Evolutionary conservation across 2,888 invertebrate species (phyloP).

Genomic region (Congeria kusceri): DNA sequence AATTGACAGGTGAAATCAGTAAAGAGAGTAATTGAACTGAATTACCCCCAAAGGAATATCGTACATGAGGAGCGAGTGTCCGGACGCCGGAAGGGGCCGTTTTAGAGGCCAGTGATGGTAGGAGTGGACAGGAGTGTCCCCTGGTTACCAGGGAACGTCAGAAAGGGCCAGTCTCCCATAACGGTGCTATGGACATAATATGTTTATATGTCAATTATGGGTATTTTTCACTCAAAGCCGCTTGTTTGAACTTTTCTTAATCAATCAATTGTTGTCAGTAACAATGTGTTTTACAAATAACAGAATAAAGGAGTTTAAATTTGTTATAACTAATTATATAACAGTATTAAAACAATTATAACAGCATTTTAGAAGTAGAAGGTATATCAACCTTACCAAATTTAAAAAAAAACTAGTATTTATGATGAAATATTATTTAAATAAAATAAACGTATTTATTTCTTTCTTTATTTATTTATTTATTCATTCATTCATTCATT

Average conservation of each 20-base stretch:
- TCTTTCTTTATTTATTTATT: too few relatives aligned
- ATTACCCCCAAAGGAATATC: slow-evolving; percentile 23
- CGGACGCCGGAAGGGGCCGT: neutral
- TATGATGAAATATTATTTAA: neutral
- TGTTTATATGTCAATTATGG: slow-evolving; percentile 28
- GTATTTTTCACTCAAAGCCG: slow-evolving; percentile 15
- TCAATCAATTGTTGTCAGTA: neutral
- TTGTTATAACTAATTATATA: too few relatives aligned
- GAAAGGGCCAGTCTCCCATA: slow-evolving; percentile 5
- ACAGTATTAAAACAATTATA: too few relatives aligned
- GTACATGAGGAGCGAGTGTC: slow-evolving; percentile 1
- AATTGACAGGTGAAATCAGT: slow-evolving; percentile 54
- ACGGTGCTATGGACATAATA: slow-evolving; percentile 16
- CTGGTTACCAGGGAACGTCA: neutral
- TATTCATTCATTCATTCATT: too few relatives aligned
- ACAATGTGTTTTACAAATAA: neutral
- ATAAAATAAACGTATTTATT: too few relatives aligned
- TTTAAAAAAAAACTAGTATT: too few relatives aligned
- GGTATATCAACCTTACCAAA: too few relatives aligned
- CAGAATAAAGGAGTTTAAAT: too few relatives aligned
- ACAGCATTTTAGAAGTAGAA: too few relatives aligned
- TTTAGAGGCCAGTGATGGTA: neutral
- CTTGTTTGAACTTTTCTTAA: slow-evolving; percentile 13
- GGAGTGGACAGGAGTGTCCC: neutral
- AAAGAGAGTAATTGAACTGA: slow-evolving; percentile 37